Base-by-base conservation (phyloP, 2,113 vertebrate genomes). In the Salminus brasiliensis region DNA sequence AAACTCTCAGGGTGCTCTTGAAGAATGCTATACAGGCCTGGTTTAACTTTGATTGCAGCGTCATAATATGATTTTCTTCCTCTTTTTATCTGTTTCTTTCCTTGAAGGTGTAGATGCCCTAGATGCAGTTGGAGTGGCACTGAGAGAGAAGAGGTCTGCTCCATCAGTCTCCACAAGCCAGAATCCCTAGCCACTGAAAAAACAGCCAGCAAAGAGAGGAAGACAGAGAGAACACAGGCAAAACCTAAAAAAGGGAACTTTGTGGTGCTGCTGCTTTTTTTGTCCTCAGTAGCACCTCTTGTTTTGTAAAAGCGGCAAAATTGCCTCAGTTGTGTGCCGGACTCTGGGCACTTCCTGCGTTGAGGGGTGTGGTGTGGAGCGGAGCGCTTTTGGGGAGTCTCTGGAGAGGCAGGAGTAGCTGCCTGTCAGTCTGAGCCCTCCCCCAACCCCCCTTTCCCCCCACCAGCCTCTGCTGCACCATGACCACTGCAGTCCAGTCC, bases 401-500 rank as follows among this genome's bases (percentile, higher is more conserved):
- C 60, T 84, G 59, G 83, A 86, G 78, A 67, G 83, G 80, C 77
- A 74, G 76, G 77, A 83, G 55, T 76, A 80, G 29, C 63, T 78
- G 60, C 67, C 77, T 63, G 66, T 71, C 87, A 85, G 84, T 79
- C 87, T 78, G 81, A 86, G 88, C 85, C 57, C 85, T 86, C 80
- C 83, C 88, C 76, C 66, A 82, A 84, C 81, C 85, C 83, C 71
- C 78, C 39, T 47, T 1, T 18, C 0, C 21, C 0, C 21, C 34
- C 32, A 27, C 43, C 43, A 29, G 63, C 30, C 23, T 18, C 89
- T 77, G 43, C 74, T 59, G 81, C 84, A 87, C 87, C 88, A 96
- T 96, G 95, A 94, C 94, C 80, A 92, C 94, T 82, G 94, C 92
- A 27, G 87, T 95, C 30, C 94, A 95, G 80, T 88, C 94, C 69